Conservation (phyloP, 2,888 invertebrate species). For the Disparrhopalites patrizii region DNA sequence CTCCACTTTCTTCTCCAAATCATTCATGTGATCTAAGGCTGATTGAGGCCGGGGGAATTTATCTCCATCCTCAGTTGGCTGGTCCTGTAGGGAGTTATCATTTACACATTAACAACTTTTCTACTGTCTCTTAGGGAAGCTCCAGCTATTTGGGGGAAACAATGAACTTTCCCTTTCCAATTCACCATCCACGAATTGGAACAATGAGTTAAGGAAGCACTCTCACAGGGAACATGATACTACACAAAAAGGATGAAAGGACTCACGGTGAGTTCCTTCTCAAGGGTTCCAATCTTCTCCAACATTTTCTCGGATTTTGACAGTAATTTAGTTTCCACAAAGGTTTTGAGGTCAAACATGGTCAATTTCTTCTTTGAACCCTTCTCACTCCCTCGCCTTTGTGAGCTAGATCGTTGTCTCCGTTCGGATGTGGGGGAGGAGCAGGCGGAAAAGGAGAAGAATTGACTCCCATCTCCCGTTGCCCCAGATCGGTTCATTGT, state of each 20-base stretch:
- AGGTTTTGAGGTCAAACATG: conserved; percentile 85
- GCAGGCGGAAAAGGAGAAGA: conserved; percentile 45
- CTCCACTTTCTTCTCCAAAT: conserved; percentile 30
- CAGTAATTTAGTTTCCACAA: conserved; percentile 84
- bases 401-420: conserved; percentile 29
- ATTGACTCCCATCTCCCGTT: conserved; percentile 31
- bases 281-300: conserved; percentile 68
- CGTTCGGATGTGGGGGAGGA: conserved; percentile 46
- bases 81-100: neutral
- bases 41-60: conserved; percentile 69
- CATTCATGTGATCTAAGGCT: conserved; percentile 54
- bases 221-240: no score
- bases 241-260: no score
- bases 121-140: no score
- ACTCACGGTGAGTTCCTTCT: conserved; percentile 24
- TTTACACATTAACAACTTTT: no score
- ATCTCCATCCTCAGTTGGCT: conserved; percentile 65
- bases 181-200: no score
- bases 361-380: conserved; percentile 74
- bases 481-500: conserved; percentile 9
- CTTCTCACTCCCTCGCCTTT: conserved; percentile 72
- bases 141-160: no score
- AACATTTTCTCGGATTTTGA: conserved; percentile 88
- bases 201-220: no score
- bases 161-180: no score